Percentiles rank a stretch among this genome's conserved stretches.
Evolutionary conservation across 2,113 vertebrate genomes (phyloP).

Genomic region (Chrysemys picta): DNA sequence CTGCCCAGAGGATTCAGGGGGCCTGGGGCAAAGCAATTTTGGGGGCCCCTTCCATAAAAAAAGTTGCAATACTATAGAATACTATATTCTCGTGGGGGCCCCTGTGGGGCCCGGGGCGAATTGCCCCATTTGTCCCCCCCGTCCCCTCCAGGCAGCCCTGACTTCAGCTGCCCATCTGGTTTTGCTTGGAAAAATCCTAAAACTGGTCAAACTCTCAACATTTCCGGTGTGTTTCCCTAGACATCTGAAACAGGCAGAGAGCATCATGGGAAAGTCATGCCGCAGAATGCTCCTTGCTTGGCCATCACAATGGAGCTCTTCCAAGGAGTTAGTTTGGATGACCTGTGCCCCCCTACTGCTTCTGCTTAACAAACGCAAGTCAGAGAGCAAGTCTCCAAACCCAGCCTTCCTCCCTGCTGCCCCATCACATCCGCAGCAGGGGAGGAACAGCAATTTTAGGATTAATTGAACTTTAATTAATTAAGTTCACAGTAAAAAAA

Average conservation of each 20-base stretch:
- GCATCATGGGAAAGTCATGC: not conserved
- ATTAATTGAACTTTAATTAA: constrained; percentile 62
- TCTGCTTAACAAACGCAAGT: not conserved
- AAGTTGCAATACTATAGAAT: too few relatives aligned
- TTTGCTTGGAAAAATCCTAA: not conserved
- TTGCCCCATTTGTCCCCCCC: too few relatives aligned
- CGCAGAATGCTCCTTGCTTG: not conserved
- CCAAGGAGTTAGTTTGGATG: not conserved
- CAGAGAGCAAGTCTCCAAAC: not conserved
- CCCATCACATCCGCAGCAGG: not conserved
- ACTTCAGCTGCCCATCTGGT: not conserved
- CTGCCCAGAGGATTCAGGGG: too few relatives aligned
- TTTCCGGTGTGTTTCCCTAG: not conserved
- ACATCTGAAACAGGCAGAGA: not conserved
- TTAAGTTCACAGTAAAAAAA: constrained; percentile 34
- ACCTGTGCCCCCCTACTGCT: not conserved
- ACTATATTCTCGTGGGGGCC: too few relatives aligned
- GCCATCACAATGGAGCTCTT: not conserved
- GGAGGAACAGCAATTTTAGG: constrained; percentile 35
- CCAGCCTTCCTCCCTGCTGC: not conserved
- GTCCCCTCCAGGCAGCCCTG: too few relatives aligned
- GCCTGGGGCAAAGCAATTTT: too few relatives aligned
- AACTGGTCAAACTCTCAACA: not conserved
- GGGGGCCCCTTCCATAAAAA: too few relatives aligned
- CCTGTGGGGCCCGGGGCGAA: too few relatives aligned